A percentile compares a stretch with the other conserved stretches of the same genome.
Conservation (phyloP, 2,113 vertebrate genomes). For the Otis tarda region DNA sequence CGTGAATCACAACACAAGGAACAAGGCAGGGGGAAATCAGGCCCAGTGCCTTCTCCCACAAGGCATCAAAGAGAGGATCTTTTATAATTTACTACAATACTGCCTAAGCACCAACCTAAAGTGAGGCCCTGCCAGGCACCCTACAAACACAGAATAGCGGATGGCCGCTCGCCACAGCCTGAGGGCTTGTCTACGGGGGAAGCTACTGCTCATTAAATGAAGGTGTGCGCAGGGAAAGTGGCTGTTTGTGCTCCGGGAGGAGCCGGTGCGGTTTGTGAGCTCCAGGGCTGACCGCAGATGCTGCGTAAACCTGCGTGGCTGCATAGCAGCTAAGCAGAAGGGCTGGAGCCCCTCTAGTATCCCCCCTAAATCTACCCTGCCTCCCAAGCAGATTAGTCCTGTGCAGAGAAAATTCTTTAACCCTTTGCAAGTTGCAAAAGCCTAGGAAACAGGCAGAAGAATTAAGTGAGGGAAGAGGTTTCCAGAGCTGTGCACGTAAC, state of each 20-base stretch:
- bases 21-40: background rate
- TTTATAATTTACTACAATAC: conserved; percentile 55
- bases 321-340: background rate
- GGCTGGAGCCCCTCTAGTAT: background rate
- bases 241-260: background rate
- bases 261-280: background rate
- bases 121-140: conserved; percentile 2
- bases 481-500: background rate
- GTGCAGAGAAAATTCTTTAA: background rate
- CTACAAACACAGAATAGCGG: background rate
- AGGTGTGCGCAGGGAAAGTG: background rate
- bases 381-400: background rate
- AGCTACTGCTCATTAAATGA: conserved; percentile 24
- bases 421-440: background rate
- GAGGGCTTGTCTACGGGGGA: background rate
- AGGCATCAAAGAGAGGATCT: conserved; percentile 46
- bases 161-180: background rate
- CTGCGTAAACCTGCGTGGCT: background rate
- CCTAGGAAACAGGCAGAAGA: background rate
- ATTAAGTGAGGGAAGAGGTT: background rate
- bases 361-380: background rate
- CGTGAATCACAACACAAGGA: background rate
- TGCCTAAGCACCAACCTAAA: background rate
- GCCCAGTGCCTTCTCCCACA: background rate
- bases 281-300: background rate